phyloP scores from a whole-genome alignment of 2,888 invertebrate species.

The Silvanus unidentatus region DNA sequence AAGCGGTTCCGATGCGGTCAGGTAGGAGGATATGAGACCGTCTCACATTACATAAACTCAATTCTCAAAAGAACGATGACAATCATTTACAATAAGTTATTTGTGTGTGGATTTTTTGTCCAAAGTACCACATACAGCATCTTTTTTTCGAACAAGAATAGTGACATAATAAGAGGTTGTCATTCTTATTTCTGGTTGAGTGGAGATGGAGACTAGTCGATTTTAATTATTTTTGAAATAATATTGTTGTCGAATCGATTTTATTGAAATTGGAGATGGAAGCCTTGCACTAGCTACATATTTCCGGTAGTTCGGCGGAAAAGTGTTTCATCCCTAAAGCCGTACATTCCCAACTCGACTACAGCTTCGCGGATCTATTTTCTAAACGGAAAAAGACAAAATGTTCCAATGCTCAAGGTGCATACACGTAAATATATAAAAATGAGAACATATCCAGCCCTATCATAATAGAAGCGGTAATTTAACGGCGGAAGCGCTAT shows the following conservation, averaged over 20 bases:
- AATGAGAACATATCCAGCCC: slow-evolving; percentile 12
- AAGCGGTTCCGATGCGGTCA: slow-evolving; percentile 42
- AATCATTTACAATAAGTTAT: slow-evolving; percentile 28
- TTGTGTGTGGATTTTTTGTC: no score
- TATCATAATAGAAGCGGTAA: slow-evolving; percentile 31
- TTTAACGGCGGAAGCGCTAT: slow-evolving; percentile 38
- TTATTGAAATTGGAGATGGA: background rate
- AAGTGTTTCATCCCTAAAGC: background rate
- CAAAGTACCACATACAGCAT: no score
- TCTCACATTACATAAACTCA: slow-evolving; percentile 43
- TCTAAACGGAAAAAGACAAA: slow-evolving; percentile 15
- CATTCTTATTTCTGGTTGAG: no score
- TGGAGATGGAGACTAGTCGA: no score
- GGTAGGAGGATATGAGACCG: slow-evolving; percentile 35
- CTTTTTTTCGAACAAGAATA: no score
- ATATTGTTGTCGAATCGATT: no score
- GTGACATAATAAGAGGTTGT: no score
- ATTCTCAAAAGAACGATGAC: slow-evolving; percentile 37
- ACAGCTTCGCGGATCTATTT: slow-evolving; percentile 27
- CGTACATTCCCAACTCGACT: background rate
- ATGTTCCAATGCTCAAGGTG: no score
- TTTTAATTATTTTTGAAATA: no score
- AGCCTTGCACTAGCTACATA: background rate
- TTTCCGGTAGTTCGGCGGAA: background rate
- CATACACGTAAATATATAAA: slow-evolving; percentile 15